Percentiles rank a stretch among this genome's conserved stretches.
Evolutionary conservation across 2,888 invertebrate species (phyloP).

Genomic region (Parthenolecanium corni): DNA sequence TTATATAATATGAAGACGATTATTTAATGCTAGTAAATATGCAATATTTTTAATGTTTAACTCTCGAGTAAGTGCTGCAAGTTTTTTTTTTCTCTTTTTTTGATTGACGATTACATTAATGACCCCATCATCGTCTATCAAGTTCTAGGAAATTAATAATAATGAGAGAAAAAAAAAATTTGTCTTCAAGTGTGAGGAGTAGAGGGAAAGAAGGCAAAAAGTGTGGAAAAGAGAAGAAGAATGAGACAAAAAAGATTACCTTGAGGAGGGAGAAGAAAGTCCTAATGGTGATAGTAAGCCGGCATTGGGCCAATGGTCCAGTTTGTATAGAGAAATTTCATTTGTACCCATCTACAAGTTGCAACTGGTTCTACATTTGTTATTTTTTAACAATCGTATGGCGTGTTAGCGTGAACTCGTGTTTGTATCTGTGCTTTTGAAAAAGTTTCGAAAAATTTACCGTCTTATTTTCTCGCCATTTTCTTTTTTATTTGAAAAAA

Average conservation of each 20-base stretch:
- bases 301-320: slow-evolving; percentile 23
- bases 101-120: slow-evolving; percentile 15
- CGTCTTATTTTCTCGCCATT: not conserved
- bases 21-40: slow-evolving; percentile 21
- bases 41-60: slow-evolving; percentile 20
- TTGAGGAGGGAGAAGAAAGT: slow-evolving; percentile 27
- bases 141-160: slow-evolving; percentile 22
- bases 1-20: slow-evolving; percentile 10
- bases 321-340: slow-evolving; percentile 19
- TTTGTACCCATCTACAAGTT: slow-evolving; percentile 13
- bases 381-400: slow-evolving; percentile 10
- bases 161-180: not conserved
- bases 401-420: slow-evolving; percentile 3
- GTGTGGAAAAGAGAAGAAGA: too few species aligned
- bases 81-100: slow-evolving; percentile 2
- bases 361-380: slow-evolving; percentile 9
- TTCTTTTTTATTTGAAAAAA: too few species aligned
- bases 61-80: slow-evolving; percentile 1
- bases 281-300: slow-evolving; percentile 19
- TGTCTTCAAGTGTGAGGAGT: too few species aligned
- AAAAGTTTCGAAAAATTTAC: not conserved
- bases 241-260: slow-evolving; percentile 9
- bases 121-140: slow-evolving; percentile 13
- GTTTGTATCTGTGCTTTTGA: not conserved
- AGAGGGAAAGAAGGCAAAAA: too few species aligned